Evolutionary conservation across 2,888 invertebrate species (phyloP).

Genomic region (Quadroppia sp.): DNA sequence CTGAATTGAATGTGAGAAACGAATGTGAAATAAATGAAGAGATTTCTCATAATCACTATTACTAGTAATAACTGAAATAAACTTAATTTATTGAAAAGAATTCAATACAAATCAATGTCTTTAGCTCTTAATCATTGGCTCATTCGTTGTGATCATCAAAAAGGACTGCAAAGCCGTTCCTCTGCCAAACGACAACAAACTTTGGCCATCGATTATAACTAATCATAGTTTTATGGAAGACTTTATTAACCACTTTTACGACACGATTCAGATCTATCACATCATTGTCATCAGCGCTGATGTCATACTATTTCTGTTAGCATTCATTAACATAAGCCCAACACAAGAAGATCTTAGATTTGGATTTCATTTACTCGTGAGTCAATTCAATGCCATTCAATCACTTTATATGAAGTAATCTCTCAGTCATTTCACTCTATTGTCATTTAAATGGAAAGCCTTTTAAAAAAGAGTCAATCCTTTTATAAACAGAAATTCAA

Average conservation of each 20-base stretch:
- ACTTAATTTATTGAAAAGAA: neutral
- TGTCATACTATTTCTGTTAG: slow-evolving; percentile 39
- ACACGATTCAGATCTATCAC: slow-evolving; percentile 40
- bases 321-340: slow-evolving; percentile 40
- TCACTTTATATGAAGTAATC: neutral
- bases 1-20: too few relatives aligned
- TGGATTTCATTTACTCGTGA: slow-evolving; percentile 41
- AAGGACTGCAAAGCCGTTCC: slow-evolving; percentile 38
- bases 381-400: neutral
- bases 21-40: too few relatives aligned
- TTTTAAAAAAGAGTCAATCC: neutral
- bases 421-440: neutral
- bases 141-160: slow-evolving; percentile 35
- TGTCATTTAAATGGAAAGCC: slow-evolving; percentile 1
- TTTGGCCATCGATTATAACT: slow-evolving; percentile 30
- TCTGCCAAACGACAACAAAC: slow-evolving; percentile 26
- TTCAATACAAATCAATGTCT: neutral
- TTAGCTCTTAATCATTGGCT: slow-evolving; percentile 36
- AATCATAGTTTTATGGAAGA: slow-evolving; percentile 36
- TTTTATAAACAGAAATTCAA: neutral
- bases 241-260: slow-evolving; percentile 39
- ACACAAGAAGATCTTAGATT: slow-evolving; percentile 41
- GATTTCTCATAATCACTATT: too few relatives aligned
- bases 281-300: slow-evolving; percentile 36
- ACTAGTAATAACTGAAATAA: neutral